Conservation (phyloP, 2,797 vertebrate species). For the Acanthurus leucopareius region DNA sequence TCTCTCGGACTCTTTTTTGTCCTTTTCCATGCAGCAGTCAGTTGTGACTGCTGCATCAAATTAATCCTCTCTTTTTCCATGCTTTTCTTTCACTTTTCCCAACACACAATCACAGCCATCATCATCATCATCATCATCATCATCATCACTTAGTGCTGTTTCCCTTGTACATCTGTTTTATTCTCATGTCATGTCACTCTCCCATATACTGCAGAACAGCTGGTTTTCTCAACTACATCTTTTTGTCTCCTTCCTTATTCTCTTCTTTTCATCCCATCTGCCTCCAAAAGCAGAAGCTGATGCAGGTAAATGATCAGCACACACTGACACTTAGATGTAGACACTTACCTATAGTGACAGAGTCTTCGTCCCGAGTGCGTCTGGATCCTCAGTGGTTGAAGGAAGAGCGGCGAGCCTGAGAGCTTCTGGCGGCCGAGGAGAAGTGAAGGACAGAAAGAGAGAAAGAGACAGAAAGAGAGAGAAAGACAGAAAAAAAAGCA, state of each 20-base stretch:
- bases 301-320: constrained; percentile 22
- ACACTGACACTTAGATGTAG: not conserved
- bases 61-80: constrained; percentile 1
- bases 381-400: constrained; percentile 69
- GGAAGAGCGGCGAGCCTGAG: constrained; percentile 51
- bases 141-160: constrained; percentile 13
- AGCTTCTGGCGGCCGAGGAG: constrained; percentile 70
- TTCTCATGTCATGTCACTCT: constrained; percentile 34
- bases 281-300: constrained; percentile 23
- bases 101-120: not conserved
- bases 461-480: constrained; percentile 44
- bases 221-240: constrained; percentile 9
- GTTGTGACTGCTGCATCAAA: constrained; percentile 35
- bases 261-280: constrained; percentile 29
- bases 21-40: constrained; percentile 35
- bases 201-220: constrained; percentile 35
- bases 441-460: constrained; percentile 62
- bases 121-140: not conserved
- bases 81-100: constrained; percentile 30
- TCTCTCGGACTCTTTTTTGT: constrained; percentile 27
- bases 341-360: constrained; percentile 70
- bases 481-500: constrained; percentile 40
- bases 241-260: constrained; percentile 14
- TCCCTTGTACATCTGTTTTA: constrained; percentile 18
- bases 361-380: constrained; percentile 72